Evolutionary conservation across 92 coral and sea anemone species (phyloP), one percentile per base, ranked within the genome.

Genomic region (Phenganax subtilis): DNA sequence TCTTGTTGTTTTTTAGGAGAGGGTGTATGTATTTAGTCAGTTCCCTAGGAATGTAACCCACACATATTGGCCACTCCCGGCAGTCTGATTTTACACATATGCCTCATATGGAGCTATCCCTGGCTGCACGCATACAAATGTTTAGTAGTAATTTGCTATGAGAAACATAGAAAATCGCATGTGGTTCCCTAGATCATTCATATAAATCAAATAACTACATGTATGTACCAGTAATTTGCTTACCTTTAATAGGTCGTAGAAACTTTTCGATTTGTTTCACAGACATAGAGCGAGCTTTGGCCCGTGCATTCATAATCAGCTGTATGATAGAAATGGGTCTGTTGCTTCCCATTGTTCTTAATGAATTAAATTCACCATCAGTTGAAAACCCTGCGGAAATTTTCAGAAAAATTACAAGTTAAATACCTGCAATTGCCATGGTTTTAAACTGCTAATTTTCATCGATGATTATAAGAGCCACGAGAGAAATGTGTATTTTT

Each of bases 281-380:
- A 12, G 84, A 20, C 27, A 70, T 86, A 14, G 72, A 37, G 14
- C 85, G 82, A 0, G 93, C 93, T n/a, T 78, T 86, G 10, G 75
- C 74, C 59, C 85, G 88, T 55, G 93, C 72, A 90, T 90, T 81
- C 93, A 90, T 88, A 57, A 88, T 85, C 53, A 88, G 76, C 84
- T 88, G 93, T 6, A 90, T 86, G 8, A 90, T 67, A 1, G 93
- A 88, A 6, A 90, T 83, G 0, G 89, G 88, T 76, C 91, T 85
- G 37, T 76, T 65, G 54, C 76, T 29, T 29, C 93, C 93, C 74
- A 28, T 72, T 0, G 93, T 90, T 11, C 93, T 73, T 30, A 90
- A 15, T 0, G 85, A 82, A 79, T 90, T 90, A 71, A 86, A 90
- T 54, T 90, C 89, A 30, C 93, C 90, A 86, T 89, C 89, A 7